Conservation (phyloP, 2,797 vertebrate species). For the Tamandua tetradactyla region DNA sequence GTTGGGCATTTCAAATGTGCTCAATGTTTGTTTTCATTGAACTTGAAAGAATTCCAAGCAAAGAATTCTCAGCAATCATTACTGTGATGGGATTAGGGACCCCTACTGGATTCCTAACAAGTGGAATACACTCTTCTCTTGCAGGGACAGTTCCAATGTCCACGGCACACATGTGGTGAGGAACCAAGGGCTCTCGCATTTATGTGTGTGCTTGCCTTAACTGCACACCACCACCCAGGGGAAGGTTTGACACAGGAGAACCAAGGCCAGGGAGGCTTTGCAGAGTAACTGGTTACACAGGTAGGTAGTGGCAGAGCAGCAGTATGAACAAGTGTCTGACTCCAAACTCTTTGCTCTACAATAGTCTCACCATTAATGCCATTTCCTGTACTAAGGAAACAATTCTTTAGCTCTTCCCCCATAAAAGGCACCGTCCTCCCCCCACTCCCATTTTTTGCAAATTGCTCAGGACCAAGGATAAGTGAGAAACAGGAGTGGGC, state of each 20-base stretch:
- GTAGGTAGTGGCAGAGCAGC: background rate
- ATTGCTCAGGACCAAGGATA: background rate
- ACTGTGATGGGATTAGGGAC: background rate
- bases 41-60: constrained; percentile 22
- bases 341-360: background rate
- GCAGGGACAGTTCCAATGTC: background rate
- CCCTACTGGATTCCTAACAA: background rate
- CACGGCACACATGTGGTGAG: too few relatives aligned
- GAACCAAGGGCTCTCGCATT: background rate
- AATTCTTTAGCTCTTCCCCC: background rate
- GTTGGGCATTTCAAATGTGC: background rate
- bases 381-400: background rate
- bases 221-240: accelerated
- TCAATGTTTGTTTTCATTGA: background rate
- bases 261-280: too few relatives aligned
- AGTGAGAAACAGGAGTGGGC: background rate
- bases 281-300: background rate
- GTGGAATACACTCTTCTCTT: background rate
- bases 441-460: background rate
- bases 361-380: background rate
- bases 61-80: background rate
- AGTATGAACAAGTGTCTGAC: background rate
- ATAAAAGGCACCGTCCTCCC: background rate
- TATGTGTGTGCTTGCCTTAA: accelerated
- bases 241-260: background rate